A percentile compares a stretch with the other conserved stretches of the same genome.
Evolutionary conservation across 2,888 invertebrate genomes (phyloP).

Genomic region (Tanypteryx hageni): DNA sequence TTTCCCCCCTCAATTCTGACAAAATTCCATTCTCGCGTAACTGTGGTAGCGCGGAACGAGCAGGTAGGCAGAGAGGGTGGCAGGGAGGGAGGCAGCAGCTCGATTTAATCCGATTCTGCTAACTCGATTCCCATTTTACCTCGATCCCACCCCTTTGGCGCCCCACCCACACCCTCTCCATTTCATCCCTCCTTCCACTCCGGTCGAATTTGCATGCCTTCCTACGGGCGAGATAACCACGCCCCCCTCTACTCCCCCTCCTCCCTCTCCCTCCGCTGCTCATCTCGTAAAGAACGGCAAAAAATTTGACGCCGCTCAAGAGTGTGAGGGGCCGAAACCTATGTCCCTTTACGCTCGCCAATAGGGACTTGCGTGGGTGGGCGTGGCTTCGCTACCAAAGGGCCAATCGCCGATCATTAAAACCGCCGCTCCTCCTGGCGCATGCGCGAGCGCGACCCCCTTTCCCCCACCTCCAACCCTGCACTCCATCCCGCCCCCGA

Average conservation of each 20-base stretch:
- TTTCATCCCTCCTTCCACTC: not conserved
- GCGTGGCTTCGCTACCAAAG: constrained; percentile 14
- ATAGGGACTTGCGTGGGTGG: constrained; percentile 37
- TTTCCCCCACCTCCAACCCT: constrained; percentile 66
- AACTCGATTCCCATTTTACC: constrained; percentile 64
- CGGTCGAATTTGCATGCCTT: constrained; percentile 52
- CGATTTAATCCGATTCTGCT: constrained; percentile 60
- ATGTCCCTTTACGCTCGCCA: constrained; percentile 52
- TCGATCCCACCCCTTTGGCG: constrained; percentile 41
- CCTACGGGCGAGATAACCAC: constrained; percentile 12
- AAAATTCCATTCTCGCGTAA: constrained; percentile 24
- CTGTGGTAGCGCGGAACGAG: not conserved
- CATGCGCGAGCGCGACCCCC: constrained; percentile 22
- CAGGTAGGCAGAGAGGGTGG: not conserved
- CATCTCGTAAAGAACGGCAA: not conserved
- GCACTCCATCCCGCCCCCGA: constrained; percentile 41
- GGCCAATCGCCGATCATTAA: constrained; percentile 37
- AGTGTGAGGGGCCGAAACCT: constrained; percentile 24
- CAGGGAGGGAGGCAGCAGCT: not conserved
- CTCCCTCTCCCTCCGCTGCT: not conserved
- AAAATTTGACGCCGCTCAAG: not conserved
- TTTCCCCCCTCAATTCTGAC: constrained; percentile 21
- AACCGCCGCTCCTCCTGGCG: not conserved
- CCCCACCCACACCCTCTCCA: constrained; percentile 34
- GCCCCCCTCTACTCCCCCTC: constrained; percentile 13